Evolutionary conservation across 2,888 invertebrate species (phyloP).

Genomic region (Slavum lentiscoides): DNA sequence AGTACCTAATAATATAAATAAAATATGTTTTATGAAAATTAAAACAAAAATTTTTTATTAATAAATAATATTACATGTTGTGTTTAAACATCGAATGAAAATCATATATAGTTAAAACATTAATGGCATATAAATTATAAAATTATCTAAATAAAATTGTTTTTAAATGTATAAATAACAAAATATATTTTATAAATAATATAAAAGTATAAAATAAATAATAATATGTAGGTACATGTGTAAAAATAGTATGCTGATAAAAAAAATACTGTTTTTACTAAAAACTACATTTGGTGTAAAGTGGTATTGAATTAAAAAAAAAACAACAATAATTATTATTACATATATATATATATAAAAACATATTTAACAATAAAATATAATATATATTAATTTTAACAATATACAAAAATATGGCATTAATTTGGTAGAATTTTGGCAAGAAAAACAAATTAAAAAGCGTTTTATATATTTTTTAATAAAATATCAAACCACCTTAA

Average conservation of each 20-base stretch:
- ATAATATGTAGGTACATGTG: neutral
- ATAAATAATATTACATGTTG: neutral
- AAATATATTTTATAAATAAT: neutral
- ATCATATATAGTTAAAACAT: neutral
- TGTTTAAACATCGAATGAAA: neutral
- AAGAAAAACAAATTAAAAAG: conserved; percentile 24
- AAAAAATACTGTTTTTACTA: neutral
- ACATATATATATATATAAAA: neutral
- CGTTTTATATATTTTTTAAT: neutral
- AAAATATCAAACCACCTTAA: conserved; percentile 28
- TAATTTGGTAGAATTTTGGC: conserved; percentile 29
- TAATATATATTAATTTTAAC: conserved; percentile 11
- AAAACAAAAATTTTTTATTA: neutral
- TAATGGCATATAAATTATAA: conserved; percentile 1
- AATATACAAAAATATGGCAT: conserved; percentile 34
- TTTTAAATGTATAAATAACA: neutral
- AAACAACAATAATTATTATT: conserved; percentile 19
- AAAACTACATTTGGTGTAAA: conserved; percentile 16
- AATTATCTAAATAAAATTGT: neutral
- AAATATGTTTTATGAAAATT: neutral
- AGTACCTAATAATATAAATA: conserved; percentile 27
- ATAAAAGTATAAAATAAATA: conserved; percentile 34
- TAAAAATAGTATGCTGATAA: neutral
- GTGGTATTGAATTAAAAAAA: neutral
- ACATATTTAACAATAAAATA: conserved; percentile 17